A percentile compares a stretch with the other conserved stretches of the same genome.
Evolutionary conservation across 2,888 invertebrate species (phyloP).

Genomic region (Pharmacophagus antenor): DNA sequence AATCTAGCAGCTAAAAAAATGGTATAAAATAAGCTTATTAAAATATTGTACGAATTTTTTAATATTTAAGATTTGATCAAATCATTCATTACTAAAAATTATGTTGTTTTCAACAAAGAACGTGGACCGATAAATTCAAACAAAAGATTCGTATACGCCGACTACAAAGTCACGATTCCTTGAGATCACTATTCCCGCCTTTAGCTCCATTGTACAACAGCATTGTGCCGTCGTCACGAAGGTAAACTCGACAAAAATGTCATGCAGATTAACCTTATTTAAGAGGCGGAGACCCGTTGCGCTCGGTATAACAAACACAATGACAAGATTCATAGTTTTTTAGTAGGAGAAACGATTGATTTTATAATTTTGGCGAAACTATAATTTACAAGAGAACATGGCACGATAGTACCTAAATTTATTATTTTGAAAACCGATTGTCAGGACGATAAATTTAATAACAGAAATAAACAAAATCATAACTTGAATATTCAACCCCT

Average conservation of each 20-base stretch:
- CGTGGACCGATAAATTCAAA: conserved; percentile 17
- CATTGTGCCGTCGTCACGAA: conserved; percentile 39
- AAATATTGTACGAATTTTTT: too few relatives aligned
- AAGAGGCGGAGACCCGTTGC: conserved; percentile 53
- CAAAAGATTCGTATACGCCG: conserved; percentile 25
- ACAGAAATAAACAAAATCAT: background rate
- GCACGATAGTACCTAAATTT: too few relatives aligned
- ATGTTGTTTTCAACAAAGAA: conserved; percentile 20
- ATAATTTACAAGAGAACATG: too few relatives aligned
- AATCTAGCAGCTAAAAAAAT: too few relatives aligned
- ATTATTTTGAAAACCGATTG: too few relatives aligned
- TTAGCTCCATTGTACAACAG: conserved; percentile 33
- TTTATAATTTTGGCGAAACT: background rate
- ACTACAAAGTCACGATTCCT: conserved; percentile 37
- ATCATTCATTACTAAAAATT: background rate
- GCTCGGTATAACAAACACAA: conserved; percentile 56
- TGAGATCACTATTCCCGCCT: conserved; percentile 31
- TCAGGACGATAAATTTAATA: background rate
- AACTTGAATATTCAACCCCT: background rate
- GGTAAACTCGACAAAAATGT: conserved; percentile 49
- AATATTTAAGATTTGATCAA: background rate
- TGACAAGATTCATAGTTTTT: conserved; percentile 63
- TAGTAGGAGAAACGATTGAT: conserved; percentile 31
- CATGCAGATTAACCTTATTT: conserved; percentile 63
- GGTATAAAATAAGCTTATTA: too few relatives aligned